These are phyloP conservation scores for Vollenhovia emeryi DNA, from an alignment of 1,140 invertebrate genomes.

Conservation along the genomic window DNA sequence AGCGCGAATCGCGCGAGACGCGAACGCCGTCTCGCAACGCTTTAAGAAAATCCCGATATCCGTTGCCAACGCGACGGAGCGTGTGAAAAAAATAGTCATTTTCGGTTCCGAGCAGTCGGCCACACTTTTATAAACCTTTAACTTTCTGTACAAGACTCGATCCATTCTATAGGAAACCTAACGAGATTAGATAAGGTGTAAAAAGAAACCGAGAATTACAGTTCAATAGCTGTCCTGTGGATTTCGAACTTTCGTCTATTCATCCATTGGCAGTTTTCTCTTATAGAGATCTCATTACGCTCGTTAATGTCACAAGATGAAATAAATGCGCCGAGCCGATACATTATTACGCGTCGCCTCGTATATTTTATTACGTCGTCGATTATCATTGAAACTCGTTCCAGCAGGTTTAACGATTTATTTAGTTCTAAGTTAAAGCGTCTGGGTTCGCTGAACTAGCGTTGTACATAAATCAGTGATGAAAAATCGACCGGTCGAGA, in stretches of 20 bases:
- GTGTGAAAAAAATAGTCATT: not conserved
- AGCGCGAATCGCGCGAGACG: not conserved
- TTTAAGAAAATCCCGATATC: conserved; percentile 16
- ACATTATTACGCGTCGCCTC: not conserved
- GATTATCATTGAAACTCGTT: conserved; percentile 35
- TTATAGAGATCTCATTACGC: not conserved
- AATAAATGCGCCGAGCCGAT: not conserved
- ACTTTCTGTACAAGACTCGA: not conserved
- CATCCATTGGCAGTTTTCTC: not conserved
- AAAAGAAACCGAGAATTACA: not conserved
- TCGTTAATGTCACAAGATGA: not conserved
- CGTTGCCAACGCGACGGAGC: not conserved
- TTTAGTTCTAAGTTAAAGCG: conserved; percentile 34
- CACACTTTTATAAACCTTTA: conserved; percentile 6
- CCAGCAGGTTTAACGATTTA: conserved; percentile 2
- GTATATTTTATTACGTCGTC: conserved; percentile 14
- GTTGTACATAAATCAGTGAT: conserved; percentile 24
- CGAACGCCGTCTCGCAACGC: not conserved
- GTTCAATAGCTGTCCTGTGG: not conserved
- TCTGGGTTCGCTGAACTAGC: not conserved
- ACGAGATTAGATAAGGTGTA: not conserved
- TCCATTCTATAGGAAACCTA: not conserved
- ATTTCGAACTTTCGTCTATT: not conserved
- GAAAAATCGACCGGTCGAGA: conserved; percentile 7
- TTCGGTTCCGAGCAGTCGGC: not conserved